Evolutionary conservation across 2,888 invertebrate species (phyloP).

Genomic region (Drosophila mayaguana): DNA sequence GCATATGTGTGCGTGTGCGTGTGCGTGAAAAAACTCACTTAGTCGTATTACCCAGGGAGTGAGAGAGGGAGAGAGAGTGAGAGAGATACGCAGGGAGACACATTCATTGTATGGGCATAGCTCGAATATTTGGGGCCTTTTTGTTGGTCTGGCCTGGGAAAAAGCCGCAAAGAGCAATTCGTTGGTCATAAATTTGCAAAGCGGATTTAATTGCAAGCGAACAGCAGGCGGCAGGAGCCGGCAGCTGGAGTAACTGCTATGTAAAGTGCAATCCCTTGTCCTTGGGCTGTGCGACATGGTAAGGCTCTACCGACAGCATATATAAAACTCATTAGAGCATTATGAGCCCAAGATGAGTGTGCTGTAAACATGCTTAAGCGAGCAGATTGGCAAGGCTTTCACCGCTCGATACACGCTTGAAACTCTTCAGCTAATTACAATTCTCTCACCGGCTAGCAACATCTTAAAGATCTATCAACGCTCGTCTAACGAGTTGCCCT

Average conservation of each 20-base stretch:
- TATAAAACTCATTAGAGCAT: constrained; percentile 54
- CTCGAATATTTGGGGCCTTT: constrained; percentile 48
- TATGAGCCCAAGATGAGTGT: constrained; percentile 35
- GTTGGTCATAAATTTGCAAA: constrained; percentile 81
- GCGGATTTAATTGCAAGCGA: constrained; percentile 80
- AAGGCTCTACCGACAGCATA: constrained; percentile 22
- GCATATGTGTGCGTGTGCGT: neutral
- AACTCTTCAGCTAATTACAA: neutral
- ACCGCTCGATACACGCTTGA: neutral
- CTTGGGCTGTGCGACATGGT: constrained; percentile 5
- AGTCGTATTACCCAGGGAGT: constrained; percentile 26
- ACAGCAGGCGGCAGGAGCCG: constrained; percentile 26
- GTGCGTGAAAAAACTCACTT: constrained; percentile 36
- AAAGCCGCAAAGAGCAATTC: constrained; percentile 70
- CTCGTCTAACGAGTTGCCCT: neutral
- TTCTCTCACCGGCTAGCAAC: neutral
- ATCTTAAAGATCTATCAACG: constrained; percentile 2
- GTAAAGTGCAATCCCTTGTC: constrained; percentile 60
- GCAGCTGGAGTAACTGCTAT: constrained; percentile 8
- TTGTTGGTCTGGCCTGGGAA: constrained; percentile 22
- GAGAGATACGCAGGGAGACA: constrained; percentile 2
- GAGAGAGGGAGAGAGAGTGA: neutral
- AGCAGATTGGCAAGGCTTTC: constrained; percentile 14
- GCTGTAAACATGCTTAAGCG: constrained; percentile 30
- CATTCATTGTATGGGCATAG: constrained; percentile 26